phyloP scores from a whole-genome alignment of 2,888 invertebrate genomes.

The Trichogramma evanescens region DNA sequence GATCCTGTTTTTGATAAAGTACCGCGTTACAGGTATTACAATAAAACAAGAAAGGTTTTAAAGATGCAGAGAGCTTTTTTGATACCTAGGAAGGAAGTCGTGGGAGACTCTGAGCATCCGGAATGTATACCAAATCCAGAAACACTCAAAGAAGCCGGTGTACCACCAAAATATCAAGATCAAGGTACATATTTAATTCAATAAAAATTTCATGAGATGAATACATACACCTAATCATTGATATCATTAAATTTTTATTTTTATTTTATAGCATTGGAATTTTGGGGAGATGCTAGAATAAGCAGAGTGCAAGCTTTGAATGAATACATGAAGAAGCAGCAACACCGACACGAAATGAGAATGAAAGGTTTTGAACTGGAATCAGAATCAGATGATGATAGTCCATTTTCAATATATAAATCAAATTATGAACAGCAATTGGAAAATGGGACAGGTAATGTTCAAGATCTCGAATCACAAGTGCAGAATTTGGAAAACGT shows the following conservation, averaged over 20 bases:
- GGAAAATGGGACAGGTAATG: slow-evolving; percentile 12
- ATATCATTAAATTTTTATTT: neutral
- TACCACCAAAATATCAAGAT: slow-evolving; percentile 36
- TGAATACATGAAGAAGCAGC: slow-evolving; percentile 37
- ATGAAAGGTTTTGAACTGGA: slow-evolving; percentile 33
- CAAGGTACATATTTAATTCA: slow-evolving; percentile 27
- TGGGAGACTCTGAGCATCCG: slow-evolving; percentile 35
- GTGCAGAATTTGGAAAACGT: slow-evolving; percentile 16
- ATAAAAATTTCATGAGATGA: neutral
- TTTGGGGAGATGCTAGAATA: slow-evolving; percentile 34
- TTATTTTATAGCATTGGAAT: slow-evolving; percentile 30
- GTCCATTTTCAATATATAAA: slow-evolving; percentile 35
- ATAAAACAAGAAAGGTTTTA: slow-evolving; percentile 61
- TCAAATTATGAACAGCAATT: slow-evolving; percentile 1
- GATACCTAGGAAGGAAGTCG: slow-evolving; percentile 43
- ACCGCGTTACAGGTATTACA: slow-evolving; percentile 56
- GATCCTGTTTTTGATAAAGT: slow-evolving; percentile 50
- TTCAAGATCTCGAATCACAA: slow-evolving; percentile 5
- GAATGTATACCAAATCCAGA: slow-evolving; percentile 35
- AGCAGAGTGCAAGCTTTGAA: slow-evolving; percentile 33
- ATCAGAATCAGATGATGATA: slow-evolving; percentile 40
- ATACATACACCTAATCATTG: neutral
- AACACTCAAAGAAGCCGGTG: slow-evolving; percentile 34
- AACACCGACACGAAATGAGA: slow-evolving; percentile 34
- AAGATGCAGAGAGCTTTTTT: slow-evolving; percentile 64